phyloP scores from a whole-genome alignment of 2,113 vertebrate genomes.

The Gadus macrocephalus region DNA sequence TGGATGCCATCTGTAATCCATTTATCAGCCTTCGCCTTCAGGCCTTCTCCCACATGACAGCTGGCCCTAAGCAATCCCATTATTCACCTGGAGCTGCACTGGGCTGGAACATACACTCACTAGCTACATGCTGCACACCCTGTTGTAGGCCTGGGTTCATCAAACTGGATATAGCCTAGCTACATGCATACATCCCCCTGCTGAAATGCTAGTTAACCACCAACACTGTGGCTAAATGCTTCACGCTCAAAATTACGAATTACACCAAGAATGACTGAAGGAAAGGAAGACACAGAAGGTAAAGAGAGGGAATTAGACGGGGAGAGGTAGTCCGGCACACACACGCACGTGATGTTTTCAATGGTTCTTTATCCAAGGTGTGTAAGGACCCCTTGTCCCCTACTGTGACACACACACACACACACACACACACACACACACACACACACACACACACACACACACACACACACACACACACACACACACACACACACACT shows the following conservation, averaged over 20 bases:
- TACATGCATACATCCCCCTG: no score
- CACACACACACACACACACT: slow-evolving; percentile 1
- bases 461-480: slow-evolving; percentile 2
- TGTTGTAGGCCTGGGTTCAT: no score
- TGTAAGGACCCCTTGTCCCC: slow-evolving; percentile 47
- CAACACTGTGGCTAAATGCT: background rate
- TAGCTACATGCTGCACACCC: background rate
- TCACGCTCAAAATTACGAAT: slow-evolving; percentile 37
- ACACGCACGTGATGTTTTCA: slow-evolving; percentile 30
- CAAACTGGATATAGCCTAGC: no score
- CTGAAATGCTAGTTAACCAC: no score
- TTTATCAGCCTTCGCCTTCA: slow-evolving; percentile 59
- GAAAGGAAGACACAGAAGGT: no score
- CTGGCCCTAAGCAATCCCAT: slow-evolving; percentile 63
- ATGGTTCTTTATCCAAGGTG: slow-evolving; percentile 50
- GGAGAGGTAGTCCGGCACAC: slow-evolving; percentile 1
- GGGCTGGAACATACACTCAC: background rate
- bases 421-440: background rate
- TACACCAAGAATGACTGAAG: slow-evolving; percentile 4
- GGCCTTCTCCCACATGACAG: slow-evolving; percentile 65
- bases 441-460: background rate
- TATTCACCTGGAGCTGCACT: slow-evolving; percentile 47
- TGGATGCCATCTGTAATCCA: slow-evolving; percentile 67
- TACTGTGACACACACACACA: slow-evolving; percentile 35
- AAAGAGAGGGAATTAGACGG: slow-evolving; percentile 35